Conservation (phyloP, 1,140 invertebrate species). For the Drosophila serrata region DNA sequence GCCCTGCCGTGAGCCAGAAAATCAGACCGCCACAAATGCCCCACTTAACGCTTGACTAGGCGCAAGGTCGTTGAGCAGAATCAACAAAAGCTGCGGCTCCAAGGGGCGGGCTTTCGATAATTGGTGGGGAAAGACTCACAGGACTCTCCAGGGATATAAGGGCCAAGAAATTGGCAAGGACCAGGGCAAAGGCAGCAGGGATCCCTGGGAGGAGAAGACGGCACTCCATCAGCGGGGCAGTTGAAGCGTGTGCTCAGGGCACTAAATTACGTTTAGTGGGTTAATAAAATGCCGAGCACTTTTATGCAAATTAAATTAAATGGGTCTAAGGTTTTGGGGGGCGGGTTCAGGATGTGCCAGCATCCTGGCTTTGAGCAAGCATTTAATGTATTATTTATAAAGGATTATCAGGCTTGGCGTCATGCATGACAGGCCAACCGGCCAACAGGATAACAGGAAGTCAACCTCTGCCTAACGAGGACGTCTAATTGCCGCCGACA, state of each 20-base stretch:
- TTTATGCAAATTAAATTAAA: conserved; percentile 80
- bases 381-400: conserved; percentile 81
- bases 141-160: conserved; percentile 57
- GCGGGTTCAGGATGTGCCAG: conserved; percentile 7
- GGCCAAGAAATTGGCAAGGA: conserved; percentile 32
- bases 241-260: conserved; percentile 53
- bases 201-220: neutral
- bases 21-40: conserved; percentile 51
- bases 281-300: conserved; percentile 77
- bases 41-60: conserved; percentile 76
- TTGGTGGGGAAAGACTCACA: conserved; percentile 49
- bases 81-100: conserved; percentile 66
- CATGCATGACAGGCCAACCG: conserved; percentile 59
- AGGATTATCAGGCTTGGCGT: conserved; percentile 62
- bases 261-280: conserved; percentile 79
- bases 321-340: conserved; percentile 32
- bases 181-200: neutral
- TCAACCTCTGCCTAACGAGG: conserved; percentile 72
- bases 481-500: conserved; percentile 68
- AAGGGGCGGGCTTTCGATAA: conserved; percentile 60
- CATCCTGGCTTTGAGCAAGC: conserved; percentile 25
- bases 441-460: conserved; percentile 64
- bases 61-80: conserved; percentile 69
- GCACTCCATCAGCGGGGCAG: conserved; percentile 69
- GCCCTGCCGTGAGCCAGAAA: conserved; percentile 13